Percentiles rank a stretch among this genome's conserved stretches.
Evolutionary conservation across 2,113 vertebrate genomes (phyloP).

Genomic region (Laterallus jamaicensis): DNA sequence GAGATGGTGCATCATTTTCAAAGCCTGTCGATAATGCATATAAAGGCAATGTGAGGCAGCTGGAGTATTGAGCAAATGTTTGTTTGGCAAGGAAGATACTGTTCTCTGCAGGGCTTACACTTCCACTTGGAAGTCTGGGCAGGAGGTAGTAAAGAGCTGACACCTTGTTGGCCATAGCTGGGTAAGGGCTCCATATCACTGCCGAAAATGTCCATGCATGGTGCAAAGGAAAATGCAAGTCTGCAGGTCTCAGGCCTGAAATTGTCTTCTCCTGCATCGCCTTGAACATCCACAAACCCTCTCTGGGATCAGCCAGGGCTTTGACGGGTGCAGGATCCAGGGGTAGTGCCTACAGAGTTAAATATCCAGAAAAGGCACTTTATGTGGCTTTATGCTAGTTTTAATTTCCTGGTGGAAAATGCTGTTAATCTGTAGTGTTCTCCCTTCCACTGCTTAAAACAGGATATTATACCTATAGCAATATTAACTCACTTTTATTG

Average conservation of each 20-base stretch:
- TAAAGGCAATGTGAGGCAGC: not conserved
- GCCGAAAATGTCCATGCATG: not conserved
- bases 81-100: not conserved
- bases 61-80: not conserved
- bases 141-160: not conserved
- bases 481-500: constrained; percentile 46
- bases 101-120: not conserved
- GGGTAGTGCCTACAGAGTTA: constrained; percentile 36
- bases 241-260: not conserved
- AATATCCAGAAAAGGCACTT: constrained; percentile 17
- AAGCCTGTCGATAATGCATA: not conserved
- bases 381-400: constrained; percentile 50
- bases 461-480: constrained; percentile 56
- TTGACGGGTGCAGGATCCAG: not conserved
- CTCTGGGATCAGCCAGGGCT: not conserved
- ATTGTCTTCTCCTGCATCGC: not conserved
- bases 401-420: constrained; percentile 69
- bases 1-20: not conserved
- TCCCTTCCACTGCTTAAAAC: constrained; percentile 33
- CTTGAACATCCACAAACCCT: not conserved
- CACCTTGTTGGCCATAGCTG: not conserved
- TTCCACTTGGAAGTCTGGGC: not conserved
- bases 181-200: not conserved
- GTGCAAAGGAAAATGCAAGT: not conserved
- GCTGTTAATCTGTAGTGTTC: constrained; percentile 46